Conservation (phyloP, 2,113 vertebrate species). For the Alces alces region DNA sequence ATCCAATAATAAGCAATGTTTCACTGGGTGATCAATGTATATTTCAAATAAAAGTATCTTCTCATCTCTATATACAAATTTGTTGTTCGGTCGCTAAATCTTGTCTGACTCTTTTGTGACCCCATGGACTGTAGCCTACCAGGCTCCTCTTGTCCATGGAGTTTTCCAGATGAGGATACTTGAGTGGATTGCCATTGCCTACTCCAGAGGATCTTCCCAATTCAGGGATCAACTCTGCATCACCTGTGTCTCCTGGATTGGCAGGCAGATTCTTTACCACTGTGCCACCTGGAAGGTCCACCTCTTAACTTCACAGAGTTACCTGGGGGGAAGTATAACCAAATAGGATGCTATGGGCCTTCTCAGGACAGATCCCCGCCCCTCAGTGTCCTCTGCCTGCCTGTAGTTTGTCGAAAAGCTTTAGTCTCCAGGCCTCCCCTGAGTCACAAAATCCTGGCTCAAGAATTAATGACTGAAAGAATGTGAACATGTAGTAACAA, state of each 20-base stretch:
- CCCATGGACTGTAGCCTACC: background rate
- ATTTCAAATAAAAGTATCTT: background rate
- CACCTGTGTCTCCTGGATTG: background rate
- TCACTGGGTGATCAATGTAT: background rate
- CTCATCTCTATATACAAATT: background rate
- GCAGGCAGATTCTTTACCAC: background rate
- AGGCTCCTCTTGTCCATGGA: background rate
- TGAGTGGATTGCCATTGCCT: background rate
- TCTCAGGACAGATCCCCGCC: background rate
- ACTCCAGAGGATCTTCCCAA: background rate
- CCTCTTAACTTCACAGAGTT: background rate
- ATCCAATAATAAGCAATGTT: background rate
- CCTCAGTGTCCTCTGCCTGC: background rate
- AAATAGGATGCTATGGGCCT: background rate
- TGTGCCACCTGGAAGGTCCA: background rate
- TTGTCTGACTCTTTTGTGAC: background rate
- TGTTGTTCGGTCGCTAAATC: background rate
- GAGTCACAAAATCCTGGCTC: background rate
- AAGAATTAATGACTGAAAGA: background rate
- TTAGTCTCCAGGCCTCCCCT: background rate
- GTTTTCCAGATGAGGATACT: background rate
- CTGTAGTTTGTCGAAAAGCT: background rate
- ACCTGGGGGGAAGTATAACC: background rate
- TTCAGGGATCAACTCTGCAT: background rate
- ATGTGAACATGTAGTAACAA: background rate